Percentiles rank a stretch among this genome's conserved stretches.
phyloP scores from a whole-genome alignment of 2,888 invertebrate genomes.

The Cryptus viduatorius region DNA sequence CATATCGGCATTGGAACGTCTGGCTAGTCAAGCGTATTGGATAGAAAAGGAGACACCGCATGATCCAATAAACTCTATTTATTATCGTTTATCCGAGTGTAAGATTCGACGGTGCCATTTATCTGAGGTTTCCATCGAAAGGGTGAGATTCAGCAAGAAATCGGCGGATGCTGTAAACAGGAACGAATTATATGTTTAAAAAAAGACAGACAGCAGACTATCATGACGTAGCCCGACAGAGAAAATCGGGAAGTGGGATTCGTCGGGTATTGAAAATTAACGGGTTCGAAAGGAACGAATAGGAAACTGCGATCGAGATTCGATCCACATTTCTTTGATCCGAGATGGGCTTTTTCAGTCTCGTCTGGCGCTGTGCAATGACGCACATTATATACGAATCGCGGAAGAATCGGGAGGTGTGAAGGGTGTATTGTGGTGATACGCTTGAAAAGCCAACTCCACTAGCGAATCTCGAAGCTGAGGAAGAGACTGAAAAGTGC shows the following conservation, averaged over 20 bases:
- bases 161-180: neutral
- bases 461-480: constrained; percentile 32
- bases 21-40: constrained; percentile 7
- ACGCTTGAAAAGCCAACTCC: constrained; percentile 34
- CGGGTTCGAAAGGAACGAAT: no score
- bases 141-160: neutral
- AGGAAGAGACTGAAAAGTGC: constrained; percentile 39
- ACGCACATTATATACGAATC: neutral
- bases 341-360: neutral
- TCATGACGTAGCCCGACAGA: neutral
- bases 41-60: neutral
- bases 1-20: constrained; percentile 15
- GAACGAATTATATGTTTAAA: neutral
- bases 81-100: constrained; percentile 14
- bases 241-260: no score
- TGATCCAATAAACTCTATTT: constrained; percentile 20
- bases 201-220: neutral
- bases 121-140: neutral
- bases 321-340: neutral
- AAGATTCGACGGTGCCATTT: neutral
- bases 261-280: no score
- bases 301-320: no score
- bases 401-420: constrained; percentile 4
- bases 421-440: constrained; percentile 28
- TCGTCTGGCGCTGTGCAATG: neutral